These are phyloP conservation scores for Pseudocheirus occidentalis DNA, from an alignment of 2,797 vertebrate species.

Conservation along the genomic window DNA sequence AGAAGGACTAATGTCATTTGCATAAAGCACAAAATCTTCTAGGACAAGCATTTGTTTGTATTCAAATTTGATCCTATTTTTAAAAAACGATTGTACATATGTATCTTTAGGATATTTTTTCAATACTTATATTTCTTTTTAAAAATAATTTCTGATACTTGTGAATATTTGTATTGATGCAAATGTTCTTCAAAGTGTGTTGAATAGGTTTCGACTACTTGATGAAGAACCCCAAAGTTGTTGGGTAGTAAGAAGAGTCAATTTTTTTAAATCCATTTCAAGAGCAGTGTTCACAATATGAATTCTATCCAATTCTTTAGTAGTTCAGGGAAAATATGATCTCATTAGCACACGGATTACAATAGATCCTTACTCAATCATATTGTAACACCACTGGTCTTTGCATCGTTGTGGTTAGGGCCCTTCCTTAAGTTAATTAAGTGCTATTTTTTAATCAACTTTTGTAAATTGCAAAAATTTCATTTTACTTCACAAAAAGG, in stretches of 20 bases:
- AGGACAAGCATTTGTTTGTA: neutral
- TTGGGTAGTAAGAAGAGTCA: neutral
- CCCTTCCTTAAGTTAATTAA: neutral
- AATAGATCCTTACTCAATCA: neutral
- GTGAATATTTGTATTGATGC: neutral
- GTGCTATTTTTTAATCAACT: neutral
- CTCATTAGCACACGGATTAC: neutral
- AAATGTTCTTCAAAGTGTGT: neutral
- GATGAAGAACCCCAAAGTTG: neutral
- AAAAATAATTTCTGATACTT: neutral
- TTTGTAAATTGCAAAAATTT: neutral
- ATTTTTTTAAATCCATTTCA: neutral
- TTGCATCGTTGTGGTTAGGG: neutral
- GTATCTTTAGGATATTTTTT: neutral
- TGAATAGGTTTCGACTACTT: neutral
- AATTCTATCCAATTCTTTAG: neutral
- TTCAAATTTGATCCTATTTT: neutral
- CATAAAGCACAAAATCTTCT: neutral
- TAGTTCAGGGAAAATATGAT: neutral
- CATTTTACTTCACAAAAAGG: neutral
- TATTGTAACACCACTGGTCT: neutral
- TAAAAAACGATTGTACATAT: neutral
- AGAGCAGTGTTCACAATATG: neutral
- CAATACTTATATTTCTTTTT: neutral
- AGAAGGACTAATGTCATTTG: neutral